phyloP scores from a whole-genome alignment of 2,888 invertebrate species.

The Gymnosoma rotundatum region DNA sequence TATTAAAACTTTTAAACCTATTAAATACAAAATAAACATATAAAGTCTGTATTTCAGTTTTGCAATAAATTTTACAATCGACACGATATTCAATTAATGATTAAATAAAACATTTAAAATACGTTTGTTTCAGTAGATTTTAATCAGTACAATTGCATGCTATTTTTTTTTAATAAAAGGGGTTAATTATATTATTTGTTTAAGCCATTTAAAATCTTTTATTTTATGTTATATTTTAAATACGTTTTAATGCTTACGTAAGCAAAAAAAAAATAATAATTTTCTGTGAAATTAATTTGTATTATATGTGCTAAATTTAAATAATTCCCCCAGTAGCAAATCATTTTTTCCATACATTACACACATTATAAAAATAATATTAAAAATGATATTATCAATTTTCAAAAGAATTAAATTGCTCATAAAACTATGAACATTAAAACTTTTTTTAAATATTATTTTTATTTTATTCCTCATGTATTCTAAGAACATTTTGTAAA shows the following conservation, averaged over 20 bases:
- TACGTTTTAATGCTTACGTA: neutral
- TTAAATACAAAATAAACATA: too few species aligned
- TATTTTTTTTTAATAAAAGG: too few species aligned
- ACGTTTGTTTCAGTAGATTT: too few species aligned
- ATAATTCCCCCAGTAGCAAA: constrained; percentile 7
- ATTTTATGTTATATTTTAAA: neutral
- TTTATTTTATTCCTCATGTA: neutral
- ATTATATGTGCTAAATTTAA: constrained; percentile 18
- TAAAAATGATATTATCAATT: constrained; percentile 51
- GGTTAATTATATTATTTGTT: too few species aligned
- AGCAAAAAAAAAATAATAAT: neutral
- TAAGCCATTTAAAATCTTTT: too few species aligned
- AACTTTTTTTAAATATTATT: constrained; percentile 26
- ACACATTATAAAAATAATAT: constrained; percentile 34
- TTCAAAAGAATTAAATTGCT: constrained; percentile 57
- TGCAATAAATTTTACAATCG: too few species aligned
- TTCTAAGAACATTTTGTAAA: constrained; percentile 25
- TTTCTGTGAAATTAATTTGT: constrained; percentile 19
- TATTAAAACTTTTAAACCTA: too few species aligned
- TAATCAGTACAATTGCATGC: too few species aligned
- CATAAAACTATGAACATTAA: constrained; percentile 38
- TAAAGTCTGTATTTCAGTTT: too few species aligned
- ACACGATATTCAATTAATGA: too few species aligned
- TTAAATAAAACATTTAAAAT: too few species aligned
- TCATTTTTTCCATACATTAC: neutral